These are phyloP conservation scores for Nebria ingens DNA, from an alignment of 1,140 invertebrate genomes.

Conservation along the genomic window DNA sequence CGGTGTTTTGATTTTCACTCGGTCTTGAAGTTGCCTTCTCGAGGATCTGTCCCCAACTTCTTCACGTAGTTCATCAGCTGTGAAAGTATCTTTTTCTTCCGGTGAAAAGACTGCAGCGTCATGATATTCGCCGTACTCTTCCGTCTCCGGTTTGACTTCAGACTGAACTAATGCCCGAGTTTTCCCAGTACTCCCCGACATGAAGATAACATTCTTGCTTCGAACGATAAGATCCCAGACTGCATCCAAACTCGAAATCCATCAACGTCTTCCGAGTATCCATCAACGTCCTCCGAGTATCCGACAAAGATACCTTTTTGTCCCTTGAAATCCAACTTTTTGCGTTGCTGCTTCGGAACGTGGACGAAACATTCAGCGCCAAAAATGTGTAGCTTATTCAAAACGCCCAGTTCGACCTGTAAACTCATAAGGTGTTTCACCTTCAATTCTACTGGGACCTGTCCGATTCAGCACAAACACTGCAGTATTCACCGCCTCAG, in stretches of 20 bases:
- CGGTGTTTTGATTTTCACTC: too few species aligned
- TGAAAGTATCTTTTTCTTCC: neutral
- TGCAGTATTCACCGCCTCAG: slow-evolving; percentile 27
- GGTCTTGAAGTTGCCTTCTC: too few species aligned
- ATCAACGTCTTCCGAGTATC: too few species aligned
- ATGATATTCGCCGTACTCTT: too few species aligned
- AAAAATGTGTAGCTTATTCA: slow-evolving; percentile 36
- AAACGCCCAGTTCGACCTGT: slow-evolving; percentile 29
- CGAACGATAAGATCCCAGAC: too few species aligned
- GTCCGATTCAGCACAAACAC: slow-evolving; percentile 26
- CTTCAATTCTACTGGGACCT: slow-evolving; percentile 17
- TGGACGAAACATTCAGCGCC: slow-evolving; percentile 32
- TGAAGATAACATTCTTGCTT: too few species aligned
- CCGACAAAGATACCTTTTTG: slow-evolving; percentile 31
- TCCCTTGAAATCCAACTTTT: slow-evolving; percentile 32
- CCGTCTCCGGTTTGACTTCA: too few species aligned
- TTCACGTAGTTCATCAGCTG: neutral
- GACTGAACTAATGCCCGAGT: too few species aligned
- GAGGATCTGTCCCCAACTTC: too few species aligned
- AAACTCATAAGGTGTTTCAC: slow-evolving; percentile 23
- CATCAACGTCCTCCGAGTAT: slow-evolving; percentile 29
- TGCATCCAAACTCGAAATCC: too few species aligned
- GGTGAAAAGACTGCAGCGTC: neutral
- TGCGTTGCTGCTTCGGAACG: slow-evolving; percentile 31
- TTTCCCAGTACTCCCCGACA: too few species aligned